Conservation (phyloP, 2,797 vertebrate species). For the Pseudochaenichthys georgianus region DNA sequence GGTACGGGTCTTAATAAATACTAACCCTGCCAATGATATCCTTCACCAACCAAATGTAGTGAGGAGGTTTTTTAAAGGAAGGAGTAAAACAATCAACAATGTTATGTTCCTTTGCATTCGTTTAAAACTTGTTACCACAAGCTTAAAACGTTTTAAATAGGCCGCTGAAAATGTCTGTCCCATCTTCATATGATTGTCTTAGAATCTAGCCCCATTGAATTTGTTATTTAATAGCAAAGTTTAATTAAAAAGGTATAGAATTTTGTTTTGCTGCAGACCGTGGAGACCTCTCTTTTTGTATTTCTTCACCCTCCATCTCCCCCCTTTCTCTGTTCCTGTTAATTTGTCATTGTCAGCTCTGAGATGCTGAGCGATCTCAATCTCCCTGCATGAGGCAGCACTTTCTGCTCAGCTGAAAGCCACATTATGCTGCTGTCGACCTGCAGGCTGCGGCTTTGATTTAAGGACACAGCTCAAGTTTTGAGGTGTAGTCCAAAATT, state of each 20-base stretch:
- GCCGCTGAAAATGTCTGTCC: too few species aligned
- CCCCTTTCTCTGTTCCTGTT: not conserved
- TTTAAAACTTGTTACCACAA: too few species aligned
- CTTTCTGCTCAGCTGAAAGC: conserved; percentile 22
- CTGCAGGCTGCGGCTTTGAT: not conserved
- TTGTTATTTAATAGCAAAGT: too few species aligned
- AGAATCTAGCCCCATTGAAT: too few species aligned
- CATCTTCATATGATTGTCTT: too few species aligned
- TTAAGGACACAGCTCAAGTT: conserved; percentile 11
- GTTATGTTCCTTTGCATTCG: too few species aligned
- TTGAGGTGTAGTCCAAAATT: conserved; percentile 14
- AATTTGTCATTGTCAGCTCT: conserved; percentile 12
- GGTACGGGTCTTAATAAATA: too few species aligned
- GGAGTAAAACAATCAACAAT: too few species aligned
- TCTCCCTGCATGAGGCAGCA: conserved; percentile 4
- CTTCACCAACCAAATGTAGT: too few species aligned
- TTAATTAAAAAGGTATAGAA: not conserved
- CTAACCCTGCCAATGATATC: too few species aligned
- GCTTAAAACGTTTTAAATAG: too few species aligned
- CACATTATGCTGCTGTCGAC: not conserved
- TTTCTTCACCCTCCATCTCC: not conserved
- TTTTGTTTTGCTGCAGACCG: not conserved
- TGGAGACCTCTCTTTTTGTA: not conserved
- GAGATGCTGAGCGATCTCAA: conserved; percentile 8
- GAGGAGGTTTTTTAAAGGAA: too few species aligned